These are phyloP conservation scores for Xerus inauris DNA, from an alignment of 2,113 vertebrate species.

Conservation along the genomic window DNA sequence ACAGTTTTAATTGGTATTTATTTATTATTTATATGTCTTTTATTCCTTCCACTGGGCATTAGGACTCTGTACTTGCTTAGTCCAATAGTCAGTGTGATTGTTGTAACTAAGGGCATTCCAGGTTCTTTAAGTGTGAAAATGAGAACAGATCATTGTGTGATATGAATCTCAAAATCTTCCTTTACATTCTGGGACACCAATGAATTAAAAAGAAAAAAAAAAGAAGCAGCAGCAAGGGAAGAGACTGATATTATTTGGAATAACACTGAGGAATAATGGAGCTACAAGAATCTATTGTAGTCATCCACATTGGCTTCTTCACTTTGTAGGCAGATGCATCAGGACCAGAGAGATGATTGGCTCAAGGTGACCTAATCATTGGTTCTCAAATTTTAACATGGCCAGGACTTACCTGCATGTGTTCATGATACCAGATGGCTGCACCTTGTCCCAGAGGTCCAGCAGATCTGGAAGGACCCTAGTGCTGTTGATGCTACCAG, in stretches of 20 bases:
- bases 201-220: not conserved
- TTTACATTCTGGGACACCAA: not conserved
- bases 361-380: not conserved
- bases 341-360: not conserved
- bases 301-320: not conserved
- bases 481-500: accelerated
- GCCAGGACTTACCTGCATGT: not conserved
- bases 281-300: not conserved
- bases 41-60: not conserved
- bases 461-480: too few species aligned
- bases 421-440: not conserved
- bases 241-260: not conserved
- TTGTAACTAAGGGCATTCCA: not conserved
- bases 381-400: not conserved
- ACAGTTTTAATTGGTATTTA: not conserved
- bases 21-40: not conserved
- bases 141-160: not conserved
- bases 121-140: not conserved
- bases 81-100: not conserved
- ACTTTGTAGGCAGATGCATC: not conserved
- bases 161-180: not conserved
- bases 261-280: not conserved
- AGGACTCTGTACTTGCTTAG: not conserved
- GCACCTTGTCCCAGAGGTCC: not conserved
- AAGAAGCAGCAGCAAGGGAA: not conserved